These are phyloP conservation scores for Daubentonia madagascariensis DNA, from an alignment of 2,113 vertebrate genomes.

Conservation along the genomic window DNA sequence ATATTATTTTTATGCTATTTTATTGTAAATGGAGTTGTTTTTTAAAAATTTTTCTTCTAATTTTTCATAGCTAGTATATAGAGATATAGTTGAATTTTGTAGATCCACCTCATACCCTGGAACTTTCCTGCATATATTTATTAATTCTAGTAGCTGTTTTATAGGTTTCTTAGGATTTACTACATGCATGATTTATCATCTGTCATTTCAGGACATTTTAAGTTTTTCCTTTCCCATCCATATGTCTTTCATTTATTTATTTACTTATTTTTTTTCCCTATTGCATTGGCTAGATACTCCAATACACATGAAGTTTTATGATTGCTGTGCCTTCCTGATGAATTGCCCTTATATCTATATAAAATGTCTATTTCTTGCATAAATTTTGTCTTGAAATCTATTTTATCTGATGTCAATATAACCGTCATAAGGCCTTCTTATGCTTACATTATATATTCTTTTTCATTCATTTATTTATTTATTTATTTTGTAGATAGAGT, in stretches of 20 bases:
- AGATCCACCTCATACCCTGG: neutral
- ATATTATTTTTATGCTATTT: neutral
- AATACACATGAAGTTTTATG: neutral
- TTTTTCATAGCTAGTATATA: neutral
- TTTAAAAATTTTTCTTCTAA: neutral
- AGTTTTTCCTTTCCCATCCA: neutral
- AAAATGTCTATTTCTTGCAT: neutral
- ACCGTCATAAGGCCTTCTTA: neutral
- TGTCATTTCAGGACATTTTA: neutral
- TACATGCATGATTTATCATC: neutral
- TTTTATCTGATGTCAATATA: neutral
- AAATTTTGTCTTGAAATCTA: slow-evolving; percentile 5
- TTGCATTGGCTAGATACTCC: neutral
- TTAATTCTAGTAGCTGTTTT: neutral
- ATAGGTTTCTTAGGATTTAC: neutral
- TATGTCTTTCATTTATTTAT: neutral
- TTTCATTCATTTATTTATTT: neutral
- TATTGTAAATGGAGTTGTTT: neutral
- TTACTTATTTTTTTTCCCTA: neutral
- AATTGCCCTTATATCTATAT: neutral
- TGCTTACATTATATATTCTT: neutral
- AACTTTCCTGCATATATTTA: neutral
- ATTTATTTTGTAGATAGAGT: neutral
- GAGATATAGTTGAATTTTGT: neutral
- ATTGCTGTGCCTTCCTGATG: neutral